These are phyloP conservation scores for Glyphotaelius pellucidus DNA, from an alignment of 2,888 invertebrate genomes.

Conservation along the genomic window DNA sequence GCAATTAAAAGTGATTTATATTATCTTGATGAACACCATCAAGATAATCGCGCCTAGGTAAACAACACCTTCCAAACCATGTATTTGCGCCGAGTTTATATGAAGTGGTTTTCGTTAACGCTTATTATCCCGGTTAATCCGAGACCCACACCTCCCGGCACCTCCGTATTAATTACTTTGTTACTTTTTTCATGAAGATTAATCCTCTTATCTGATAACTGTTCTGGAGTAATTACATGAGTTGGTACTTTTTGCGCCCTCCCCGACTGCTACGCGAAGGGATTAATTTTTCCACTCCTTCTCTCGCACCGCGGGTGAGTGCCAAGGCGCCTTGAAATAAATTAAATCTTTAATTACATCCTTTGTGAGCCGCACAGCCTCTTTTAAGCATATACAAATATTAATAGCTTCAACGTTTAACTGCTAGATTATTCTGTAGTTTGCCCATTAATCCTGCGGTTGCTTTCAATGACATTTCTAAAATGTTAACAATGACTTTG, in stretches of 20 bases:
- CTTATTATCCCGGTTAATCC: background rate
- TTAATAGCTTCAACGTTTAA: slow-evolving; percentile 59
- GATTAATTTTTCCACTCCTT: slow-evolving; percentile 63
- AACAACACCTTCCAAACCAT: background rate
- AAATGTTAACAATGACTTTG: background rate
- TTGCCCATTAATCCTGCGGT: slow-evolving; percentile 60
- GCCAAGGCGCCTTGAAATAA: slow-evolving; percentile 63
- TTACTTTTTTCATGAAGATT: background rate
- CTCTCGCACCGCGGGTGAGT: slow-evolving; percentile 51
- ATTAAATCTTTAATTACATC: slow-evolving; percentile 66
- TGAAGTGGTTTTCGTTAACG: background rate
- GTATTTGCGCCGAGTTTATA: background rate
- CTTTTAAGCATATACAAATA: slow-evolving; percentile 58
- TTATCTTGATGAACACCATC: background rate
- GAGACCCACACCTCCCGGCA: background rate
- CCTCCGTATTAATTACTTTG: slow-evolving; percentile 1
- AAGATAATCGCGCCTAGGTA: background rate
- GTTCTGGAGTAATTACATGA: slow-evolving; percentile 56
- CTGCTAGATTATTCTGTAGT: slow-evolving; percentile 59
- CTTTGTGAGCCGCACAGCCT: slow-evolving; percentile 63
- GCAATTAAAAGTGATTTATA: background rate
- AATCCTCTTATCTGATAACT: slow-evolving; percentile 49
- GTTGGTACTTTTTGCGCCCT: slow-evolving; percentile 57
- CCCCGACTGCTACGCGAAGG: slow-evolving; percentile 55
- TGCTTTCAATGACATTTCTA: slow-evolving; percentile 55